These are phyloP conservation scores for Batillaria attramentaria DNA, from an alignment of 1,140 invertebrate genomes.

Conservation along the genomic window DNA sequence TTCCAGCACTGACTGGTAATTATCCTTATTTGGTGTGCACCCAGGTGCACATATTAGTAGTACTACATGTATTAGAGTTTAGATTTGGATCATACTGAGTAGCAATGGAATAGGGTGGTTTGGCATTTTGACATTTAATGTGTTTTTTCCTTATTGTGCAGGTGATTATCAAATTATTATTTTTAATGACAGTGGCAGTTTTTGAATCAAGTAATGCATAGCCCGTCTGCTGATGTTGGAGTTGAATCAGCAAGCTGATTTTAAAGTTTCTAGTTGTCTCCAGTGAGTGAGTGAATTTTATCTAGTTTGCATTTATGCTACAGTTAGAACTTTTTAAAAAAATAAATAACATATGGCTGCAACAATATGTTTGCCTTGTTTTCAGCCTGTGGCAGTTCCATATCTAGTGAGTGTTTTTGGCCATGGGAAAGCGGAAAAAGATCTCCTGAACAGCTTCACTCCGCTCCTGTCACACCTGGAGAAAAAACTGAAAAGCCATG, in stretches of 20 bases:
- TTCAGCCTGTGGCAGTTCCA: conserved; percentile 49
- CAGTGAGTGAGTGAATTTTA: not conserved
- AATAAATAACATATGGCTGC: not conserved
- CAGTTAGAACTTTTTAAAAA: not conserved
- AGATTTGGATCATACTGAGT: too few species aligned
- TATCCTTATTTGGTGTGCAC: too few species aligned
- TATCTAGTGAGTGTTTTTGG: conserved; percentile 48
- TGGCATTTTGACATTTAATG: too few species aligned
- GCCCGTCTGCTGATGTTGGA: not conserved
- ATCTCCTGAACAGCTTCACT: conserved; percentile 31
- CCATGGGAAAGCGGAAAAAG: conserved; percentile 45
- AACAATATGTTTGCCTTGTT: not conserved
- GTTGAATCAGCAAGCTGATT: not conserved
- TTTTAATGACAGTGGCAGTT: too few species aligned
- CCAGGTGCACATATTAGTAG: too few species aligned
- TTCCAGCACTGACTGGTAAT: too few species aligned
- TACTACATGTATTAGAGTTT: too few species aligned
- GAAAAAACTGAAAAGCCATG: conserved; percentile 43
- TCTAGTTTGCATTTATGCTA: not conserved
- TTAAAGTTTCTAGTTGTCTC: not conserved
- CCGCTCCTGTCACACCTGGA: conserved; percentile 46
- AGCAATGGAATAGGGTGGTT: too few species aligned
- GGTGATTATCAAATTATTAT: too few species aligned
- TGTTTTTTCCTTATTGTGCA: too few species aligned
- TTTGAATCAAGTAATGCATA: not conserved